These are phyloP conservation scores for Eutolmus rufibarbis DNA, from an alignment of 2,888 invertebrate genomes.

Conservation along the genomic window DNA sequence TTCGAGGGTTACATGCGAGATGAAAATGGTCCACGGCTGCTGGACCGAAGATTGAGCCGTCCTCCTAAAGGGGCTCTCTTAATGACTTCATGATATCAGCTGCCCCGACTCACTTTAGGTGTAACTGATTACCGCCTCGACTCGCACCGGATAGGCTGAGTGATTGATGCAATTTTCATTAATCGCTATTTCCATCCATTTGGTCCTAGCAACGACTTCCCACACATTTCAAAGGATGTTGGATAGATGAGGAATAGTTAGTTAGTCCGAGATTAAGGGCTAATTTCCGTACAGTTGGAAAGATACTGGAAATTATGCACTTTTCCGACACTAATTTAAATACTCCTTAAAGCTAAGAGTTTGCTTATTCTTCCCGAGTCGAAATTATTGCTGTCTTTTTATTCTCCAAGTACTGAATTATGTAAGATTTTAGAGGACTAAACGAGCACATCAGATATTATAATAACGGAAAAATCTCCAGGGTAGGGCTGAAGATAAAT, in stretches of 20 bases:
- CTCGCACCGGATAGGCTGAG: neutral
- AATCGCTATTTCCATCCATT: neutral
- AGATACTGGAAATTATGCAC: neutral
- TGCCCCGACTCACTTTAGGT: neutral
- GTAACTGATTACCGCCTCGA: neutral
- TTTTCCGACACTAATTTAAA: too few relatives aligned
- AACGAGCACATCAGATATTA: too few relatives aligned
- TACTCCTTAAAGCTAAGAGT: neutral
- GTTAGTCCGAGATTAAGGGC: neutral
- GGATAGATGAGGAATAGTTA: neutral
- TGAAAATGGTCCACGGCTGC: neutral
- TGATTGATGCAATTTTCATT: neutral
- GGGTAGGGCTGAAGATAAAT: too few relatives aligned
- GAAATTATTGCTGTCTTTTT: too few relatives aligned
- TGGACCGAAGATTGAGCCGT: neutral
- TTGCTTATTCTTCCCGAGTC: neutral
- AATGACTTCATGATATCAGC: neutral
- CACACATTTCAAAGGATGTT: neutral
- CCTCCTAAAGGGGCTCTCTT: neutral
- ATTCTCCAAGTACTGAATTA: too few relatives aligned
- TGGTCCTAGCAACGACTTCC: too few relatives aligned
- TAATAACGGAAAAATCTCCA: too few relatives aligned
- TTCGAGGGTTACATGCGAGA: neutral
- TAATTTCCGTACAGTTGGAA: too few relatives aligned
- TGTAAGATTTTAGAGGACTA: too few relatives aligned